Evolutionary conservation across 2,888 invertebrate species (phyloP), one percentile per base, ranked within the genome.

Genomic region (Melolontha melolontha): DNA sequence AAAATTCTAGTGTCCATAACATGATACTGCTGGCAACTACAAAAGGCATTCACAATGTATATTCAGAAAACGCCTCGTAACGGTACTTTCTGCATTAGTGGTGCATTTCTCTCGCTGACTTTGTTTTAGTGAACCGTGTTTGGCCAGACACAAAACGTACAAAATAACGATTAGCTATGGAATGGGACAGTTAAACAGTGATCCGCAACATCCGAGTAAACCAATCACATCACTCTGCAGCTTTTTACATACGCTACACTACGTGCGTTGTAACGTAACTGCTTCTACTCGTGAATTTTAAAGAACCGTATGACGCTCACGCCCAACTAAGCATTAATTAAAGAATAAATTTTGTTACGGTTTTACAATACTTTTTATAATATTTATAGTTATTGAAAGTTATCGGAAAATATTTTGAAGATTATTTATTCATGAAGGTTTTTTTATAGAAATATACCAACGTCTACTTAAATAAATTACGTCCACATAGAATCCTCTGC

Each of bases 141-240:
- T 72, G 72, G 70, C 68, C 75, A 76, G 75, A 76, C 75, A 72
- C 72, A 75, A 72, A 75, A 72, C 74, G 75, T 73, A 71, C 72
- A 72, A 73, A 74, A 76, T 72, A 72, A 72, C 74, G 72, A 71
- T 72, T 74, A 72, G 73, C 74, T 73, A 76, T 75, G 74, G 75
- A 76, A 78, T 78, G 74, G 76, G 76, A 74, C 77, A 76, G 77
- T 78, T 78, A 77, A 77, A 77, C 77, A 76, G 73, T 75, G 75
- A 77, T 77, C 77, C 74, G 74, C 75, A 72, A 74, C 73, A 75
- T 76, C 77, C 77, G 73, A 77, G 72, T 75, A 75, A 75, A 72
- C 76, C 78, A 79, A 79, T 79, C 77, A 77, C 75, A 78, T 78
- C 77, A 74, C 75, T 69, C 68, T 72, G 72, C 6, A 34, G 34